Conservation (phyloP, 2,113 vertebrate genomes). For the Sialia sialis region DNA sequence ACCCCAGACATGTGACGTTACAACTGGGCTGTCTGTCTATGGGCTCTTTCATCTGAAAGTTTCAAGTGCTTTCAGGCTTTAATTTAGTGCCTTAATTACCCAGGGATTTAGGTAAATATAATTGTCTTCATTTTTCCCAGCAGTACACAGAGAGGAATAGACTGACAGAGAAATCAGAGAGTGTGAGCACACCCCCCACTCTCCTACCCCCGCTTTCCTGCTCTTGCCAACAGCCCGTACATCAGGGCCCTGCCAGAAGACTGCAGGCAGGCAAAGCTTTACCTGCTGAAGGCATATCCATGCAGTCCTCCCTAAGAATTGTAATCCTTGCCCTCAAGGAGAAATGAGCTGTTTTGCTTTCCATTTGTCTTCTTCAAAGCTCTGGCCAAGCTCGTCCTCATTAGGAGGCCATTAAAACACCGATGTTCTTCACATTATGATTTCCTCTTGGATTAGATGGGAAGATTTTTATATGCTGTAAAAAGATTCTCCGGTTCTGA, state of each 20-base stretch:
- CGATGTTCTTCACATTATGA: background rate
- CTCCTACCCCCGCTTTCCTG: background rate
- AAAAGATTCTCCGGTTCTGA: conserved; percentile 12
- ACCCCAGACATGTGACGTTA: background rate
- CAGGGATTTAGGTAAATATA: conserved; percentile 21
- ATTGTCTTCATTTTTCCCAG: conserved; percentile 26
- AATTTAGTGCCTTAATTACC: conserved; percentile 39
- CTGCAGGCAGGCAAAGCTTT: background rate
- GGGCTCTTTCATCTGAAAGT: background rate
- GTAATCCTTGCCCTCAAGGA: background rate
- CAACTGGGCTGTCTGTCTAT: background rate
- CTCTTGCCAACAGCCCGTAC: background rate
- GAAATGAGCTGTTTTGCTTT: conserved; percentile 1
- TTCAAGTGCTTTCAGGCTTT: background rate
- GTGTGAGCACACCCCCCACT: rapidly evolving
- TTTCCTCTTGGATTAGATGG: conserved; percentile 44
- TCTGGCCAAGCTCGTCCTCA: conserved; percentile 13
- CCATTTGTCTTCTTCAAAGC: conserved; percentile 34
- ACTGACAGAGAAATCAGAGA: conserved; percentile 7
- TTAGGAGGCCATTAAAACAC: conserved; percentile 36
- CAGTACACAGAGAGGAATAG: background rate
- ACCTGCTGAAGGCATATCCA: background rate
- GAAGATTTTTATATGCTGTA: background rate
- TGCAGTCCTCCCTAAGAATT: background rate
- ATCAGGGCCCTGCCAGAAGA: background rate